Percentiles rank a stretch among this genome's conserved stretches.
Conservation (phyloP, 2,797 vertebrate species). For the Pempheris klunzingeri region DNA sequence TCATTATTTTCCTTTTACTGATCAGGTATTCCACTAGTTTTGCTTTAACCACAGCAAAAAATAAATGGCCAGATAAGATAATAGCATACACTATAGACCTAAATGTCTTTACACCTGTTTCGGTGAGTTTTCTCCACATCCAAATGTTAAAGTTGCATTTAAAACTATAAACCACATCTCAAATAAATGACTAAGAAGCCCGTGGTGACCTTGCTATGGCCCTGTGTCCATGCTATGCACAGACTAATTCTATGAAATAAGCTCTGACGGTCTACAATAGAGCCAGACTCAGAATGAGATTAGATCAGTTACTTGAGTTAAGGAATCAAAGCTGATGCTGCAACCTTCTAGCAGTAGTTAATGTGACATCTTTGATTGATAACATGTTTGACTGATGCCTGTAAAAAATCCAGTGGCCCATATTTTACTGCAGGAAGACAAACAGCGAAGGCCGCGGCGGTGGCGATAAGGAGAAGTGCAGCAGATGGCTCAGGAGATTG, state of each 20-base stretch:
- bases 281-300: slow-evolving; percentile 16
- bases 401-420: slow-evolving; percentile 30
- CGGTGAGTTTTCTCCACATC: background rate
- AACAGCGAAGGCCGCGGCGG: slow-evolving; percentile 59
- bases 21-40: background rate
- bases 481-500: slow-evolving; percentile 79
- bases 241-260: background rate
- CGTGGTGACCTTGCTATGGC: background rate
- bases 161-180: background rate
- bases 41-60: background rate
- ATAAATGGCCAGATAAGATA: background rate
- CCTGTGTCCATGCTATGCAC: background rate
- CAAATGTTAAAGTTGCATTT: background rate
- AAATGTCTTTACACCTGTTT: background rate
- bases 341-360: slow-evolving; percentile 12
- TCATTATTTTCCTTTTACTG: background rate
- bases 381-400: slow-evolving; percentile 30
- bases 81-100: background rate
- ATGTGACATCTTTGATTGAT: slow-evolving; percentile 34
- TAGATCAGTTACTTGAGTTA: background rate
- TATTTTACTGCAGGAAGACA: slow-evolving; percentile 59
- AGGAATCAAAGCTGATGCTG: slow-evolving; percentile 14
- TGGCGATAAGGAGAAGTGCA: slow-evolving; percentile 65
- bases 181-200: background rate
- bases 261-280: background rate